These are phyloP conservation scores for Drosophila neocordata DNA, from an alignment of 1,140 invertebrate genomes.

Conservation along the genomic window DNA sequence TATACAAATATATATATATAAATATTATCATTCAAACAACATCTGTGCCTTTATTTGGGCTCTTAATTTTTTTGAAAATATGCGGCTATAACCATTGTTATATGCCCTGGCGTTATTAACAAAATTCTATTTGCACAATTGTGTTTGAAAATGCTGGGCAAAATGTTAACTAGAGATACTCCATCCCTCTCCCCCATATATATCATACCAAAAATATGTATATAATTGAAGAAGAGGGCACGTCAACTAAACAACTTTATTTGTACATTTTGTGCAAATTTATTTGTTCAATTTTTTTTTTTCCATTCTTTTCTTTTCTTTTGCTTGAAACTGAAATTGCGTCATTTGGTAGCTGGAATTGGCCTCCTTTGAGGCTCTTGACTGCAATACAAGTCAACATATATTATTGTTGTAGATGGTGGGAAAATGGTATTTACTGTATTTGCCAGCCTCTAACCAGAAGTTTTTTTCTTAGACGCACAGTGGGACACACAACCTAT, in stretches of 20 bases:
- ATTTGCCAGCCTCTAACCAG: too few relatives aligned
- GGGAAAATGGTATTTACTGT: too few relatives aligned
- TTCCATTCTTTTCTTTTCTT: background rate
- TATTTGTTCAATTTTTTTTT: conserved; percentile 1
- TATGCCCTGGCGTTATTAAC: conserved; percentile 4
- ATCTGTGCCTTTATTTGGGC: conserved; percentile 38
- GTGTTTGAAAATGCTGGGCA: conserved; percentile 20
- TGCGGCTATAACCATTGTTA: background rate
- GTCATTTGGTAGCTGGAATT: conserved; percentile 30
- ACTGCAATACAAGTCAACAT: background rate
- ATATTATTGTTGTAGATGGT: too few relatives aligned
- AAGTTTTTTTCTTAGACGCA: too few relatives aligned
- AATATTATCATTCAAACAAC: conserved; percentile 24
- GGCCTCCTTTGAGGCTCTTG: conserved; percentile 21
- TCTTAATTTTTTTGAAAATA: conserved; percentile 21
- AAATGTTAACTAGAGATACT: background rate
- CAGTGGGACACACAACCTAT: too few relatives aligned
- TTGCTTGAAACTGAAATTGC: background rate
- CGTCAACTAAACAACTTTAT: conserved; percentile 19
- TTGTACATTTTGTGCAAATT: conserved; percentile 16
- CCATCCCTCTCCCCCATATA: background rate
- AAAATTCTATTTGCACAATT: conserved; percentile 55
- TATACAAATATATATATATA: conserved; percentile 1
- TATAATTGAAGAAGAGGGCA: conserved; percentile 15
- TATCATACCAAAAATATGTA: background rate